These are phyloP conservation scores for Drosophila parabipectinata DNA, from an alignment of 1,140 invertebrate species.

Conservation along the genomic window DNA sequence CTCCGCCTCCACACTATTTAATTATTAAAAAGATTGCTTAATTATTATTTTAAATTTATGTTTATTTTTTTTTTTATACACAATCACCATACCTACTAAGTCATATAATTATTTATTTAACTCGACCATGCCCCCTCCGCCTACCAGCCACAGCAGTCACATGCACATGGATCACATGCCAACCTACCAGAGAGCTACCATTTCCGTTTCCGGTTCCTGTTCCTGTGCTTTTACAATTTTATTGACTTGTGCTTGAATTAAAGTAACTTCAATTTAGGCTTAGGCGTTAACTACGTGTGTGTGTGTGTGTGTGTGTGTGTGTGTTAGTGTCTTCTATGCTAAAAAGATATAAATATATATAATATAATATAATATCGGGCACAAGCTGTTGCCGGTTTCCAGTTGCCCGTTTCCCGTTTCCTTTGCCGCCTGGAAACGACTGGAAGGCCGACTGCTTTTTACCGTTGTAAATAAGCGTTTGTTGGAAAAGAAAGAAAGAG, in stretches of 20 bases:
- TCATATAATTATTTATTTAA: slow-evolving; percentile 55
- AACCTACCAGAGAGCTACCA: not conserved
- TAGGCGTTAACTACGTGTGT: slow-evolving; percentile 27
- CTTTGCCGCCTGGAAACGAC: no score
- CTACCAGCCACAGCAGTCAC: not conserved
- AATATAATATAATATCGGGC: slow-evolving; percentile 20
- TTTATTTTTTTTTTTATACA: not conserved
- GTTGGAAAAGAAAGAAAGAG: slow-evolving; percentile 24
- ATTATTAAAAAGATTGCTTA: not conserved
- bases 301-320: slow-evolving; percentile 15
- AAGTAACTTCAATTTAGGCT: slow-evolving; percentile 48
- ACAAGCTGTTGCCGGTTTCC: not conserved
- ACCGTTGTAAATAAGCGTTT: slow-evolving; percentile 58
- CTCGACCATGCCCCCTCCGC: not conserved
- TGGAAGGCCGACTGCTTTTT: slow-evolving; percentile 16
- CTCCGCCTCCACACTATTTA: not conserved
- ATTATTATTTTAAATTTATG: not conserved
- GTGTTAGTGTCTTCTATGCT: slow-evolving; percentile 32
- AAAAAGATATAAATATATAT: slow-evolving; percentile 18
- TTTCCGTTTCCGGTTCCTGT: slow-evolving; percentile 3
- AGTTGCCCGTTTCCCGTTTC: no score
- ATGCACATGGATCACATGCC: no score
- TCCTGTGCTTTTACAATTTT: not conserved
- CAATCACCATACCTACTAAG: slow-evolving; percentile 25
- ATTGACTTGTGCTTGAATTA: slow-evolving; percentile 29